These are phyloP conservation scores for Beaufortia kweichowensis DNA, from an alignment of 2,113 vertebrate genomes.

Conservation along the genomic window DNA sequence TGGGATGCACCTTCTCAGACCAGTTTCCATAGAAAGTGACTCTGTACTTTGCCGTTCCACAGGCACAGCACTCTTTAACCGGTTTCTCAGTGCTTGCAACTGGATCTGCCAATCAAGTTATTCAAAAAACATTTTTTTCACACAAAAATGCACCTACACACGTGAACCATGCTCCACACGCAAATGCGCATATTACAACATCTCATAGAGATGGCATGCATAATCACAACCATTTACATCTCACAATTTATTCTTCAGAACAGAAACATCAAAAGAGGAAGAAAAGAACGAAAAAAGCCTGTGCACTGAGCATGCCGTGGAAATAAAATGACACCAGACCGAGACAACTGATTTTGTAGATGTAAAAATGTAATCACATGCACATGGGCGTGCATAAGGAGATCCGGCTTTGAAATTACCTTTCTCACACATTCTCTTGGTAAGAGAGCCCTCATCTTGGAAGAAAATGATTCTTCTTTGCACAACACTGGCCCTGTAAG, in stretches of 20 bases:
- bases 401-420: slow-evolving; percentile 68
- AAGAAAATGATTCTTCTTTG: slow-evolving; percentile 94
- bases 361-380: slow-evolving; percentile 24
- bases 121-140: background rate
- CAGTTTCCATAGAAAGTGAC: slow-evolving; percentile 96
- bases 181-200: background rate
- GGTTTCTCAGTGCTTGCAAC: slow-evolving; percentile 77
- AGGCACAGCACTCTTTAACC: slow-evolving; percentile 89
- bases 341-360: slow-evolving; percentile 22
- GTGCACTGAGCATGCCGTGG: background rate
- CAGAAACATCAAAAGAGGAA: background rate
- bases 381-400: slow-evolving; percentile 12
- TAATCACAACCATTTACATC: background rate
- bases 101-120: slow-evolving; percentile 68
- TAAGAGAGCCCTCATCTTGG: slow-evolving; percentile 93
- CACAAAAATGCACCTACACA: background rate
- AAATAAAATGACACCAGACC: slow-evolving; percentile 52
- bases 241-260: slow-evolving; percentile 16
- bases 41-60: slow-evolving; percentile 95
- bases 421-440: slow-evolving; percentile 91
- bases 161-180: slow-evolving; percentile 15
- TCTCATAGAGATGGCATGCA: background rate
- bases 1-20: slow-evolving; percentile 94
- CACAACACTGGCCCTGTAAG: slow-evolving; percentile 87
- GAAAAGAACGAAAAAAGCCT: background rate